Percentiles rank a stretch among this genome's conserved stretches.
phyloP scores from a whole-genome alignment of 2,113 vertebrate genomes.

The Oreochromis niloticus region DNA sequence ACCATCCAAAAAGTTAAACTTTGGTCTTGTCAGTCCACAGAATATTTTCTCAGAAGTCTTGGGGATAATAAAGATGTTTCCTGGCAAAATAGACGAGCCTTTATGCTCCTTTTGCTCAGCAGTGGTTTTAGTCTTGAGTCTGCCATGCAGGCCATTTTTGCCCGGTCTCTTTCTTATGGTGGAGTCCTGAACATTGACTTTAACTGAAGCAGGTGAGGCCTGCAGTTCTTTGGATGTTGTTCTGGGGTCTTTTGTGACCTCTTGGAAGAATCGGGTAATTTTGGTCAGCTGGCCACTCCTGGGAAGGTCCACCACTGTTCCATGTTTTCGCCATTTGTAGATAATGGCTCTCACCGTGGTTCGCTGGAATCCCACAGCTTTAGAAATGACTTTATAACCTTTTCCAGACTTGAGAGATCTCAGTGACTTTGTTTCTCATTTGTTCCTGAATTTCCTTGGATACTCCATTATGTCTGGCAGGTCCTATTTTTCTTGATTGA shows the following conservation, averaged over 20 bases:
- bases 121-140: neutral
- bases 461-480: neutral
- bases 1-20: neutral
- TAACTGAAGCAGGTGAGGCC: neutral
- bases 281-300: neutral
- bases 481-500: neutral
- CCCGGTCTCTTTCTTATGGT: neutral
- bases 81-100: neutral
- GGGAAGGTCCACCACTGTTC: neutral
- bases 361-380: neutral
- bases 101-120: neutral
- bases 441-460: neutral
- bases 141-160: neutral
- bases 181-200: neutral
- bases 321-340: neutral
- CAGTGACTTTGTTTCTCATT: neutral
- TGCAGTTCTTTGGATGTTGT: neutral
- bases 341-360: neutral
- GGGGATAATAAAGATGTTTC: neutral
- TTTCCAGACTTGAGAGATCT: neutral
- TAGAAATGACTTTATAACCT: neutral
- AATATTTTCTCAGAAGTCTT: neutral
- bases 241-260: neutral
- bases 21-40: neutral
- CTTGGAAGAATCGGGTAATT: neutral